Evolutionary conservation across 2,797 vertebrate genomes (phyloP).

Genomic region (Clamator glandarius): DNA sequence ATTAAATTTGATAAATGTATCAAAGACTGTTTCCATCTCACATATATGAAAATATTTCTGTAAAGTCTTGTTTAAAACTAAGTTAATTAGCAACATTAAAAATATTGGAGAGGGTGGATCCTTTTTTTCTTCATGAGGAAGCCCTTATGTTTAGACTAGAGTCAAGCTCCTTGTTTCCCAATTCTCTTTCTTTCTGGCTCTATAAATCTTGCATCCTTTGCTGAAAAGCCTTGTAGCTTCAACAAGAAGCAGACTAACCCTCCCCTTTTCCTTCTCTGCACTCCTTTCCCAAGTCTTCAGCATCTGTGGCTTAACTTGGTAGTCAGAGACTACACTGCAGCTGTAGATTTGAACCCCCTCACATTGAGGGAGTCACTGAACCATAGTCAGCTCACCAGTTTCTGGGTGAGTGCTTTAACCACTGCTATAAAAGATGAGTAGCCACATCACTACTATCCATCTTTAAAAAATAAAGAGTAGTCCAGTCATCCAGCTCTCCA

Average conservation of each 20-base stretch:
- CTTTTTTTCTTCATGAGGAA: neutral
- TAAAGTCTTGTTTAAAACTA: slow-evolving; percentile 11
- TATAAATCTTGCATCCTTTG: slow-evolving; percentile 32
- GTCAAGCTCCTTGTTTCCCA: neutral
- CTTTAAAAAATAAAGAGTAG: slow-evolving; percentile 66
- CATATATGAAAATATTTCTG: neutral
- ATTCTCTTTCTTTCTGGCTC: slow-evolving; percentile 4
- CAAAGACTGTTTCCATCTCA: neutral
- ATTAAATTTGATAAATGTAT: neutral
- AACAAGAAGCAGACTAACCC: neutral
- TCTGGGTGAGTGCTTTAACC: slow-evolving; percentile 64
- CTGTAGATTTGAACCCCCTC: slow-evolving; percentile 37
- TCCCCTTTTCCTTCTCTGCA: neutral
- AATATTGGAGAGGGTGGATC: neutral
- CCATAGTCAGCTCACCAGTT: slow-evolving; percentile 50
- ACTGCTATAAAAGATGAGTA: slow-evolving; percentile 60
- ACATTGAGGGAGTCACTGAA: slow-evolving; percentile 1
- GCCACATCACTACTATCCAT: slow-evolving; percentile 45
- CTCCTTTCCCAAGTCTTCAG: neutral
- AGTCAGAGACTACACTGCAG: slow-evolving; percentile 17
- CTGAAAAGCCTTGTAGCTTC: slow-evolving; percentile 16
- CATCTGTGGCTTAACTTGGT: slow-evolving; percentile 8
- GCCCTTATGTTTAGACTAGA: neutral
- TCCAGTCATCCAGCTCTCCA: slow-evolving; percentile 39
- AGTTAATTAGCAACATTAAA: slow-evolving; percentile 14